These are phyloP conservation scores for Nanger granti DNA, from an alignment of 2,113 vertebrate genomes.

Conservation along the genomic window DNA sequence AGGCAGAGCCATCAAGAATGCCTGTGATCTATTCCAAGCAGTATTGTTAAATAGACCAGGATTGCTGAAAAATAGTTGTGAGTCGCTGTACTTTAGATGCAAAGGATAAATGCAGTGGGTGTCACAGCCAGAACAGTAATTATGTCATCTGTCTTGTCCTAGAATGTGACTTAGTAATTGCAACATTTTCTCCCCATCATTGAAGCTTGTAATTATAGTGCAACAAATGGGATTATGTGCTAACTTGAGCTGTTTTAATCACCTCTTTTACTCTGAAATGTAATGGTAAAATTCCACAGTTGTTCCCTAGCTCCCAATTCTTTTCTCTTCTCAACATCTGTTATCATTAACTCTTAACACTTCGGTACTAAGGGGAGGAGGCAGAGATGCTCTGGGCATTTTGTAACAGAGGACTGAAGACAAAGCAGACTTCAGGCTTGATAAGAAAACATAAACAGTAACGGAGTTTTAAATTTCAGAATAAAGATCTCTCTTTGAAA, in stretches of 20 bases:
- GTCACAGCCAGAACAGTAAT: constrained; percentile 76
- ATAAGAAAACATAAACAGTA: background rate
- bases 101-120: constrained; percentile 74
- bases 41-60: constrained; percentile 40
- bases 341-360: constrained; percentile 44
- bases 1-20: constrained; percentile 33
- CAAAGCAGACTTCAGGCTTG: background rate
- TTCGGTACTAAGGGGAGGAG: background rate
- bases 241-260: constrained; percentile 74
- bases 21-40: constrained; percentile 45
- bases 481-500: constrained; percentile 12
- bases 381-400: background rate
- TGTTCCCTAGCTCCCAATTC: constrained; percentile 46
- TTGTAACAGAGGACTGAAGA: background rate
- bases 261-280: constrained; percentile 73
- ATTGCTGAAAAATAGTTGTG: constrained; percentile 64
- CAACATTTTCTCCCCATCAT: constrained; percentile 80
- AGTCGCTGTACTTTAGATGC: constrained; percentile 64
- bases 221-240: constrained; percentile 75
- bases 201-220: constrained; percentile 87
- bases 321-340: constrained; percentile 55
- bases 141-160: constrained; percentile 82
- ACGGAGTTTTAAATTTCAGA: background rate
- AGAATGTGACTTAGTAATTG: constrained; percentile 87
- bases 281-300: constrained; percentile 72